Evolutionary conservation across 2,113 vertebrate species (phyloP).

Genomic region (Lagenorhynchus albirostris): DNA sequence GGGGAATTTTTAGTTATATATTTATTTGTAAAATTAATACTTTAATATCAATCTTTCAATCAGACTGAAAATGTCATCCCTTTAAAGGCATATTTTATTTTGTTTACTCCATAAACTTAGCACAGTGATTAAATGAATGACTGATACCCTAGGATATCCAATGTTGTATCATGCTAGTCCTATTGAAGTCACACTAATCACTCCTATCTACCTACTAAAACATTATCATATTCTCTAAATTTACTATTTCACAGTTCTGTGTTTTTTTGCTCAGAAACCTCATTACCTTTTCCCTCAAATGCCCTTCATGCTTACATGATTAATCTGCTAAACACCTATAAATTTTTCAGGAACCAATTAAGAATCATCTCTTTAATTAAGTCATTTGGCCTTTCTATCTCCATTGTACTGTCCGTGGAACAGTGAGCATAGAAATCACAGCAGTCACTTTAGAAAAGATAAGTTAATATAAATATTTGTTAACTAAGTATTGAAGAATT

Average conservation of each 20-base stretch:
- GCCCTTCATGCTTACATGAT: neutral
- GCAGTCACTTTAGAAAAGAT: neutral
- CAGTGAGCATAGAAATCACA: neutral
- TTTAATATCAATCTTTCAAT: neutral
- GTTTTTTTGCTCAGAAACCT: neutral
- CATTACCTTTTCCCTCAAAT: neutral
- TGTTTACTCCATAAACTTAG: neutral
- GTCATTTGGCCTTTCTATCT: neutral
- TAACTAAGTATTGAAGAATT: neutral
- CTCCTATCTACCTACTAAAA: too few relatives aligned
- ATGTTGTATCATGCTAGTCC: rapidly evolving
- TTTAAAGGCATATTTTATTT: neutral
- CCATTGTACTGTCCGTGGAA: neutral
- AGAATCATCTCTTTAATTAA: neutral
- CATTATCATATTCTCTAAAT: neutral
- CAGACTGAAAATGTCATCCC: neutral
- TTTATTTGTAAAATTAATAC: neutral
- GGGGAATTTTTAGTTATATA: neutral
- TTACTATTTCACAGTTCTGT: neutral
- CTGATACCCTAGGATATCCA: neutral
- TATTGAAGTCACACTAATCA: neutral
- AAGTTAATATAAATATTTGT: neutral
- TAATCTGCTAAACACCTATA: neutral
- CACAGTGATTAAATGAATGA: neutral
- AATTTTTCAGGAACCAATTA: neutral